These are phyloP conservation scores for Chrysotoxum bicinctum DNA, from an alignment of 2,888 invertebrate species.

Conservation along the genomic window DNA sequence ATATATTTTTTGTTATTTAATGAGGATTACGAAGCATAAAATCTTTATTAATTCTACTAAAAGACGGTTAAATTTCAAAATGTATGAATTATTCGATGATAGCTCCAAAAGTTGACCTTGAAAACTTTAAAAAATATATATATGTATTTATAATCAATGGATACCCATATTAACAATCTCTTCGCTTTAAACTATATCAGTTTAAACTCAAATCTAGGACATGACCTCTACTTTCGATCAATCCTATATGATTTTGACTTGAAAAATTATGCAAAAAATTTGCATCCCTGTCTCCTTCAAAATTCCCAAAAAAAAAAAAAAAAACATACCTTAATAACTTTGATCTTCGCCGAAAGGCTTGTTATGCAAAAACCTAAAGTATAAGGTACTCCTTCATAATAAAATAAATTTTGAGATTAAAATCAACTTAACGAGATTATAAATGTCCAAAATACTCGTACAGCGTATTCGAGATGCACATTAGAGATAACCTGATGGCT, in stretches of 20 bases:
- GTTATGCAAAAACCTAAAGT: neutral
- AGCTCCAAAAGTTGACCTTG: no score
- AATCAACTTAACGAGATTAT: constrained; percentile 24
- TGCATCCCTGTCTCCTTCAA: neutral
- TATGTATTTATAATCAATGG: no score
- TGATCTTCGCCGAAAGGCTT: constrained; percentile 21
- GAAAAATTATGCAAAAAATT: neutral
- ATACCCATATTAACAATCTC: no score
- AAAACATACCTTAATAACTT: constrained; percentile 1
- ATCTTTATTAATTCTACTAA: no score
- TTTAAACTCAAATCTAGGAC: no score
- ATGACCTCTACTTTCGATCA: neutral
- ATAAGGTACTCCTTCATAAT: neutral
- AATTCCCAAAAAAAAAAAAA: neutral
- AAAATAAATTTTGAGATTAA: constrained; percentile 10
- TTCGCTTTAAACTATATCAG: no score
- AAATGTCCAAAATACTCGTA: constrained; percentile 1
- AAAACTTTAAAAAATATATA: no score
- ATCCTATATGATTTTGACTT: neutral
- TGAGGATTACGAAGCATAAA: no score
- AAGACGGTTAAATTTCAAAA: no score
- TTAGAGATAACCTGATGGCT: constrained; percentile 9
- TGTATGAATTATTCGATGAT: no score
- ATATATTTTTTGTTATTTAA: no score
- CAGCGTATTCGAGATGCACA: constrained; percentile 24